Percentiles rank a stretch among this genome's conserved stretches.
phyloP scores from a whole-genome alignment of 2,888 invertebrate genomes.

The Agriopis leucophaearia region DNA sequence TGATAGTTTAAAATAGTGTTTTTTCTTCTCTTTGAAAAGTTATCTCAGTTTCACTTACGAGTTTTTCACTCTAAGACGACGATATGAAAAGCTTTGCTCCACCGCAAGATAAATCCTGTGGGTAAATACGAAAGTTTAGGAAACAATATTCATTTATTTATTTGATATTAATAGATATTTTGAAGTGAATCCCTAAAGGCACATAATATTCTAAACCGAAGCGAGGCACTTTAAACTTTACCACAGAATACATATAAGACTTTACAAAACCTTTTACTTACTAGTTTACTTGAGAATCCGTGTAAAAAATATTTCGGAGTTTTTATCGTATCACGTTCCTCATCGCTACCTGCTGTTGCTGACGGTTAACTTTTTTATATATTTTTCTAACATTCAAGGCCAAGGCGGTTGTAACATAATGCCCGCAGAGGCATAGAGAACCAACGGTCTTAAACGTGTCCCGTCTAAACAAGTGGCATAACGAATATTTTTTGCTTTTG shows the following conservation, averaged over 20 bases:
- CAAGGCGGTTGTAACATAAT: constrained; percentile 51
- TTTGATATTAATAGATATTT: too few relatives aligned
- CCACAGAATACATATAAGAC: too few relatives aligned
- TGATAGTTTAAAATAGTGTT: too few relatives aligned
- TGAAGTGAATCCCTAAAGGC: too few relatives aligned
- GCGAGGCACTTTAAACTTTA: not conserved
- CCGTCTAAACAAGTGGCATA: constrained; percentile 19
- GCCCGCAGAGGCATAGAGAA: constrained; percentile 21
- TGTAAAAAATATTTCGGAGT: constrained; percentile 40
- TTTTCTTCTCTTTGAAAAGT: too few relatives aligned
- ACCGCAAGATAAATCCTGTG: too few relatives aligned
- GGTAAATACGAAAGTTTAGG: too few relatives aligned
- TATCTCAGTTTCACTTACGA: too few relatives aligned
- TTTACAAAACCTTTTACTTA: not conserved
- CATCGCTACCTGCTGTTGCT: constrained; percentile 68
- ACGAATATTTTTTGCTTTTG: constrained; percentile 33
- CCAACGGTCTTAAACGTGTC: constrained; percentile 38
- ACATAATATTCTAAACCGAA: not conserved
- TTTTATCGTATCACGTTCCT: constrained; percentile 58
- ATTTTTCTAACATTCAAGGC: constrained; percentile 61
- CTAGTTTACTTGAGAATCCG: constrained; percentile 11
- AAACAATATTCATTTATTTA: too few relatives aligned
- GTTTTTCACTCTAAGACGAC: too few relatives aligned
- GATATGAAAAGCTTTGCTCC: too few relatives aligned
- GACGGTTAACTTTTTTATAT: constrained; percentile 32